These are phyloP conservation scores for Synergus laeviventris DNA, from an alignment of 2,888 invertebrate species.

Conservation along the genomic window DNA sequence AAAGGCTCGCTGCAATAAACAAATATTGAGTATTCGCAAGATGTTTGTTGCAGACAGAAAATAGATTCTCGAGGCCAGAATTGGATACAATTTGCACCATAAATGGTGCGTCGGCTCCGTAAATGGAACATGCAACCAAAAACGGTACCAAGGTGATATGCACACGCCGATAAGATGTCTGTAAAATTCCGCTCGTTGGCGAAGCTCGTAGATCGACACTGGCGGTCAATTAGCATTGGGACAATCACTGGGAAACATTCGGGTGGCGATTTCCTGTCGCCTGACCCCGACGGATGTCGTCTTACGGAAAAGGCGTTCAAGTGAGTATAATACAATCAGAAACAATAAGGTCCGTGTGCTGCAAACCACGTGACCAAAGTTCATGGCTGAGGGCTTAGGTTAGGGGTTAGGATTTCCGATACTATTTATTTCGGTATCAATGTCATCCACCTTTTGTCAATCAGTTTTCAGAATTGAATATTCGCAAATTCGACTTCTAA, in stretches of 20 bases:
- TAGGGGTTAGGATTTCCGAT: conserved; percentile 71
- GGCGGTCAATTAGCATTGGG: conserved; percentile 69
- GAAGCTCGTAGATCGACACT: conserved; percentile 50
- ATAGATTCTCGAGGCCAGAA: neutral
- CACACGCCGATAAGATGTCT: conserved; percentile 41
- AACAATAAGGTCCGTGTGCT: conserved; percentile 54
- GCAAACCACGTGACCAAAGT: conserved; percentile 56
- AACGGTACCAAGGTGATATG: neutral
- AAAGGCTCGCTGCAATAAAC: neutral
- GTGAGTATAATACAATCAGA: conserved; percentile 53
- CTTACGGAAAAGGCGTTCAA: conserved; percentile 68
- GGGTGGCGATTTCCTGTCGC: conserved; percentile 72
- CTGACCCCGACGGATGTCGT: conserved; percentile 73
- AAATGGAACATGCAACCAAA: conserved; percentile 22
- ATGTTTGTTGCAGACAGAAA: conserved; percentile 18
- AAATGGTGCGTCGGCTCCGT: neutral
- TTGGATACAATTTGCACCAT: conserved; percentile 13
- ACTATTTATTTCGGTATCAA: conserved; percentile 60
- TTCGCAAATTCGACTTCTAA: neutral
- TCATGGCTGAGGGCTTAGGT: conserved; percentile 70
- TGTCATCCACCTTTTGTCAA: conserved; percentile 56
- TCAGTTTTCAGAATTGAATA: neutral
- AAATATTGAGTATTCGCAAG: conserved; percentile 7
- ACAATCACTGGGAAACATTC: conserved; percentile 74
- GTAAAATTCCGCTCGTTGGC: conserved; percentile 52